phyloP scores from a whole-genome alignment of 2,888 invertebrate genomes.

The Eustalomyia histrio region DNA sequence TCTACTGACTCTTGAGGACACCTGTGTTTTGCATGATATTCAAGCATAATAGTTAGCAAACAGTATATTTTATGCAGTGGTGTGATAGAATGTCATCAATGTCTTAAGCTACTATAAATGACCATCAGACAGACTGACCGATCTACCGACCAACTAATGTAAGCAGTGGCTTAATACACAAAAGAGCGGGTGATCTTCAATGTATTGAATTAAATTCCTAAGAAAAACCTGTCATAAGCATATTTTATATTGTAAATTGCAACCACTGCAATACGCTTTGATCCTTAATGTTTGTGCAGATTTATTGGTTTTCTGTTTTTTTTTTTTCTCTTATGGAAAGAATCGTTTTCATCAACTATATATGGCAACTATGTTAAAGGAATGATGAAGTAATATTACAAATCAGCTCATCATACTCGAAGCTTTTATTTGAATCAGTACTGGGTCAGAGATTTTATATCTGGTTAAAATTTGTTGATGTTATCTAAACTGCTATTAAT shows the following conservation, averaged over 20 bases:
- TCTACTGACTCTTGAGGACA: not conserved
- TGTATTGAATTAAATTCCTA: constrained; percentile 54
- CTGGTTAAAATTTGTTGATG: too few relatives aligned
- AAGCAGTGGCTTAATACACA: constrained; percentile 26
- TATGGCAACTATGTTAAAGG: constrained; percentile 43
- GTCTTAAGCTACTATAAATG: constrained; percentile 13
- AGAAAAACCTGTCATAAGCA: constrained; percentile 61
- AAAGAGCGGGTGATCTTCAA: constrained; percentile 40
- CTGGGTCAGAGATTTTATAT: too few relatives aligned
- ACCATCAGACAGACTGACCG: constrained; percentile 12
- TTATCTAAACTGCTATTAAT: too few relatives aligned
- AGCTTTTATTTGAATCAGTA: not conserved
- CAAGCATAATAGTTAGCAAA: not conserved
- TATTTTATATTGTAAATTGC: constrained; percentile 26
- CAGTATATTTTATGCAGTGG: constrained; percentile 3
- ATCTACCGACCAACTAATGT: not conserved
- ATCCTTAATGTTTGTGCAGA: constrained; percentile 25
- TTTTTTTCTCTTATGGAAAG: not conserved
- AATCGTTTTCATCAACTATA: constrained; percentile 45
- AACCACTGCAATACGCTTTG: constrained; percentile 19
- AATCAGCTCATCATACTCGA: not conserved
- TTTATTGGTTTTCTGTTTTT: constrained; percentile 50
- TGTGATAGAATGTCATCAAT: constrained; percentile 54
- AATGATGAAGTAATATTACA: constrained; percentile 56
- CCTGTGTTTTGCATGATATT: too few relatives aligned